Evolutionary conservation across 2,888 invertebrate genomes (phyloP).

Genomic region (Allygus modestus): DNA sequence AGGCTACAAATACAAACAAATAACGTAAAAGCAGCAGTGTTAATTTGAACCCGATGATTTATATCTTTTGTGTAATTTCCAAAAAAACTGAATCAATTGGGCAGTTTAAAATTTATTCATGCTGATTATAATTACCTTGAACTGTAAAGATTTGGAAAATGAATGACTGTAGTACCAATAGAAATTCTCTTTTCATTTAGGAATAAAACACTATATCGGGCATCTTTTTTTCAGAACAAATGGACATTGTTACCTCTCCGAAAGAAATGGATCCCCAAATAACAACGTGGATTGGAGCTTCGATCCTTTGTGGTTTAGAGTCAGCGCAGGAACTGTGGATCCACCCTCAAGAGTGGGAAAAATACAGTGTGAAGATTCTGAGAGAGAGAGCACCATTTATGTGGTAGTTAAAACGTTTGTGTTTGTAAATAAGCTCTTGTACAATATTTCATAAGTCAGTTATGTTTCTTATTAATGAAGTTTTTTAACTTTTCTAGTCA

Average conservation of each 20-base stretch:
- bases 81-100: too few species aligned
- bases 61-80: too few species aligned
- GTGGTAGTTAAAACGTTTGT: constrained; percentile 79
- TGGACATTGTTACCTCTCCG: constrained; percentile 93
- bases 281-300: constrained; percentile 96
- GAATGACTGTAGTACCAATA: too few species aligned
- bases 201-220: too few species aligned
- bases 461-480: not conserved
- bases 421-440: constrained; percentile 1
- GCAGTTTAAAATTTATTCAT: too few species aligned
- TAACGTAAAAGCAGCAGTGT: too few species aligned
- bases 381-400: constrained; percentile 95
- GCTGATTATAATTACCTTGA: too few species aligned
- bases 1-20: too few species aligned
- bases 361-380: constrained; percentile 89
- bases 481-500: too few species aligned
- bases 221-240: constrained; percentile 82
- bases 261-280: constrained; percentile 95
- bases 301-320: constrained; percentile 94
- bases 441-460: not conserved
- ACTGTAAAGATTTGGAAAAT: too few species aligned
- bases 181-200: too few species aligned
- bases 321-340: constrained; percentile 97
- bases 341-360: constrained; percentile 89
- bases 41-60: too few species aligned